Base-by-base conservation (phyloP, 2,888 invertebrate species). In the Tupiocoris notatus region DNA sequence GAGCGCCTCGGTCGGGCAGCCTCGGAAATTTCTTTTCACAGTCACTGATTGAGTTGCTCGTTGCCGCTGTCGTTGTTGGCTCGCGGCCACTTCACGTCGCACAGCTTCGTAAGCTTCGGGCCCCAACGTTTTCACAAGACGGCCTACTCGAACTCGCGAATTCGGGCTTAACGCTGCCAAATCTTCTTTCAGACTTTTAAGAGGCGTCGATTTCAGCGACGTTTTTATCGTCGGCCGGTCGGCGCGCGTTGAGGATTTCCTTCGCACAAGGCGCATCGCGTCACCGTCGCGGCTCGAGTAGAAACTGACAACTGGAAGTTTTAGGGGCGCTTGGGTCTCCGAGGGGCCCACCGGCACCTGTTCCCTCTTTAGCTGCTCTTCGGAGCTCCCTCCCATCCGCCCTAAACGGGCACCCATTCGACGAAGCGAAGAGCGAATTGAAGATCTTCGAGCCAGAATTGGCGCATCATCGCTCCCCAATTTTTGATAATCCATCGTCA, bases 81-180 rank as follows among this genome's bases (percentile, higher is more conserved):
- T 68, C 68, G 68, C 2, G 71, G 22, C 71, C n/a, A 59, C 63
- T 56, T 65, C 73, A 23, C 24, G 56, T 24, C 58, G 77, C 21
- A 67, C 78, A 9, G 77, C 71, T 24, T 77, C 76, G 68, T 79
- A 70, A 59, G 80, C 80, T 78, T 80, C 80, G 25, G 80, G 80
- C 18, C 80, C 80, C 16, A 80, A 70, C 56, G 77, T 80, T 71
- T 79, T 79, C 21, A 80, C 80, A 20, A 80, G 73, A 1, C 79
- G 70, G 22, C 78, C 78, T 2, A 79, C 75, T 3, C 76, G 66
- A 62, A 62, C 39, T n/a, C 77, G 63, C 22, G 78, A 78, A 6
- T 57, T 67, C 21, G 79, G 79, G 18, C 78, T 78, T 9, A 79
- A 59, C 17, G 62, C 16, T 20, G 76, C 39, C 54, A 63, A 20